Evolutionary conservation across 2,888 invertebrate genomes (phyloP), one percentile per base, ranked within the genome.

Genomic region (Coenonympha arcania): DNA sequence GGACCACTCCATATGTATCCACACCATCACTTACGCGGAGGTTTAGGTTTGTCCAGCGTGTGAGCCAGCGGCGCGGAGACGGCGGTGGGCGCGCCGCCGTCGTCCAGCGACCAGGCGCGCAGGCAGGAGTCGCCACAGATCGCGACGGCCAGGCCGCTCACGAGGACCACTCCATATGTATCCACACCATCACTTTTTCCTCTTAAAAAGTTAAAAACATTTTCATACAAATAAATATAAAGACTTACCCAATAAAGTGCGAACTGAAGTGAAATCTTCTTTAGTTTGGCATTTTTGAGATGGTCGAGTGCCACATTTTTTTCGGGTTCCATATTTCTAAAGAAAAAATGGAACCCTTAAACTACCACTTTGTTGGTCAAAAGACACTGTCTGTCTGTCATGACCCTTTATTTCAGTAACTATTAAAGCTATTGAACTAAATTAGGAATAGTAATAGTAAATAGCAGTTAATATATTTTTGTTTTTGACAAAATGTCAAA

Each of bases 61-160:
- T 71, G 88, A 54, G 80, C 73, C 11, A 79, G 71, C 1, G 83
- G 85, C 19, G 73, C 58, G 1, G 82, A 81, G 0, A 91, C 90
- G 6, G 91, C 88, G 8, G 89, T 86, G 30, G 89, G 92, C 48
- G 89, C 85, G 20, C 91, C 90, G 1, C 92, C 76, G 16, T 84
- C 86, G 52, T 84, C 82, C 16, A 84, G 60, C 8, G 70, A 90
- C 95, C 95, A 95, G 61, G 95, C 91, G 26, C 95, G 89, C 9
- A 97, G 84, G 60, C 93, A 91, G 30, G 94, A 92, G 74, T 95
- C 95, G 8, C 93, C 89, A 65, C 93, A 93, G 8, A 97, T 87
- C 0, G 94, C 93, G 62, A 95, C 89, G 2, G 93, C 89, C 62
- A 92, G 90, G 0, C 91, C 84, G 31, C 88, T 87, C 54, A 92